Evolutionary conservation across 23 tunicate species (phyloP), one percentile per base, ranked within the genome.

Genomic region (Corella eumyota): DNA sequence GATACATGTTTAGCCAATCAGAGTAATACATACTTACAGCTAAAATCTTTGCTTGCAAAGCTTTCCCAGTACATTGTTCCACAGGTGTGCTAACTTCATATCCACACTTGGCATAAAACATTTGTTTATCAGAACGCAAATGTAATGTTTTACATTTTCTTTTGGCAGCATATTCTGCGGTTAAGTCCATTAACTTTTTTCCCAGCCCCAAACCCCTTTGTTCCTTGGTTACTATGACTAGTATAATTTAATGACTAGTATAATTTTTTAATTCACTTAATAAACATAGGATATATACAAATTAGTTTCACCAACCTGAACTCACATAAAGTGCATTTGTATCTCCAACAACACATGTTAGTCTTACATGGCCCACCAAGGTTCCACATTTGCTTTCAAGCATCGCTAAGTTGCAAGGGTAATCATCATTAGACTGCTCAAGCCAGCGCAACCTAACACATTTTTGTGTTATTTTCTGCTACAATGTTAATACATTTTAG

Each of bases 21-120:
- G n/a, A n/a, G n/a, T n/a, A n/a, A n/a, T n/a, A n/a, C n/a, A n/a
- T n/a, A n/a, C 48, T 51, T 51, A 51, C 57, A 25, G 5, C 27
- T 5, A 51, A 27, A 51, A 51, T 51, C 23, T 51, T 51, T 25
- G 6, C 22, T 51, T 51, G 57, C 5, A 51, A 27, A n/a, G 20
- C 27, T 51, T 51, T 51, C 23, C 57, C 57, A 7, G 22, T 5
- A 19, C 57, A 51, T 51, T 51, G 57, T 19, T 51, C 57, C 20
- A 51, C 57, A 51, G 57, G 57, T 6, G 6, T 19, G 22, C 22
- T 7, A n/a, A n/a, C 57, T 27, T n/a, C 57, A 51, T 51, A 51
- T n/a, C 57, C 57, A 51, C 57, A 51, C 22, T 51, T 51, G 23
- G 22, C 23, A 27, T 51, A 51, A 51, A 51, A 51, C 22, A n/a